Base-by-base conservation (phyloP, 2,797 vertebrate genomes). In the Lates japonicus region DNA sequence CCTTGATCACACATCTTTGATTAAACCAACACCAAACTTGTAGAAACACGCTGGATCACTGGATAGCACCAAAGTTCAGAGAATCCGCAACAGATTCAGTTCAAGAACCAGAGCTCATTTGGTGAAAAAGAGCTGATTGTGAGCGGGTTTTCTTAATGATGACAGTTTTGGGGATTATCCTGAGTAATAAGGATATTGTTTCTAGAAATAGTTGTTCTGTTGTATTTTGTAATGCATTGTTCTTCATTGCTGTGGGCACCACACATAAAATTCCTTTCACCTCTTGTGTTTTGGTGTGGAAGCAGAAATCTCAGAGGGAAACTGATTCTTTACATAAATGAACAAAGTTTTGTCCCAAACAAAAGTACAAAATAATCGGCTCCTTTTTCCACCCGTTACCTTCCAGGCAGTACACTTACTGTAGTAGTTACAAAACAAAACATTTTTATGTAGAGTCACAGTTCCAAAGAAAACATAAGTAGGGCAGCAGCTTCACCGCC, bases 401-500 rank as follows among this genome's bases (percentile, higher is more conserved):
- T 29, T 22, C 37, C 31, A 49, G 22, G 13, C 19, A 16, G 2
- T 2, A 4, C 31, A 13, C 72, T 49, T 12, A 17, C 37, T 59
- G 29, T 41, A 44, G 46, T 3, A 19, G 54, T 63, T 49, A 20
- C 3, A 42, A 70, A 82, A 60, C 29, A 20, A 63, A 77, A n/a
- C 52, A 29, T 54, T 33, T 62, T 62, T 35, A 48, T 68, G 62
- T 44, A 48, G 31, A 81, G 39, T 64, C 46, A 74, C 54, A 65
- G 81, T 74, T 78, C 64, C 31, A 35, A 57, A 59, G 2, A 73
- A 72, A 80, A 55, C 74, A 70, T 71, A 83, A 91, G 78, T 22
- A 62, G 70, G 85, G 29, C 81, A 69, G 77, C 67, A 58, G 82
- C 80, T 68, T 52, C 63, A 31, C 64, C 60, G 20, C 85, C 87